Base-by-base conservation (phyloP, 2,888 invertebrate genomes). In the Cantharis lateralis region DNA sequence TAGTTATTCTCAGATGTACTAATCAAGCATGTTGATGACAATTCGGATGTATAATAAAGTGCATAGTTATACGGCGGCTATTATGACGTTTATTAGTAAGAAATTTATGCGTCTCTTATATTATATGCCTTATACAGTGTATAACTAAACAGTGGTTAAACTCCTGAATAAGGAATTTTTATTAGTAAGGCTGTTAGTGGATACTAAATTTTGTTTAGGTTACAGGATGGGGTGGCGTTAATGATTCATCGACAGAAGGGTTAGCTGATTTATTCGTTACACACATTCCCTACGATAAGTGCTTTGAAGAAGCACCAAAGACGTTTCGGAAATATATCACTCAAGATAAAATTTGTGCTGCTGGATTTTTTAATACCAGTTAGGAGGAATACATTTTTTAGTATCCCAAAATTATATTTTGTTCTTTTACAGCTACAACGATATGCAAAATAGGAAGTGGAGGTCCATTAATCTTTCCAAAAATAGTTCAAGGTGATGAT, bases 401-500 rank as follows among this genome's bases (percentile, higher is more conserved):
- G 11, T 61, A 15, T 15, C n/a, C 20, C 1, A 13, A n/a, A 28
- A 48, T 70, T 70, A 26, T 62, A 74, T 0, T 10, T 18, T 62
- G 15, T 24, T 70, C 24, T 61, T 78, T 70, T 28, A 0, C 83
- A 89, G 89, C 88, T 5, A 87, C 87, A 11, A 87, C 88, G 0
- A 81, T 89, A 0, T 89, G 89, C 80, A 84, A 87, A 77, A 89
- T 89, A 0, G 89, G 89, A 85, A 89, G 89, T 74, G 89, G 89
- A 0, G 89, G 89, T 0, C 89, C 89, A 0, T 81, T 89, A 0
- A 85, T 87, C 0, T 88, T 89, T 78, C 82, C 86, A 0, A 84
- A 84, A 1, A 61, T 48, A 18, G 20, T 20, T 5, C 5, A 5
- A 5, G 5, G 13, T 20, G 32, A 74, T 11, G 82, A 81, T 2